A percentile compares a stretch with the other conserved stretches of the same genome.
Evolutionary conservation across 2,888 invertebrate genomes (phyloP).

Genomic region (Oligia strigilis): DNA sequence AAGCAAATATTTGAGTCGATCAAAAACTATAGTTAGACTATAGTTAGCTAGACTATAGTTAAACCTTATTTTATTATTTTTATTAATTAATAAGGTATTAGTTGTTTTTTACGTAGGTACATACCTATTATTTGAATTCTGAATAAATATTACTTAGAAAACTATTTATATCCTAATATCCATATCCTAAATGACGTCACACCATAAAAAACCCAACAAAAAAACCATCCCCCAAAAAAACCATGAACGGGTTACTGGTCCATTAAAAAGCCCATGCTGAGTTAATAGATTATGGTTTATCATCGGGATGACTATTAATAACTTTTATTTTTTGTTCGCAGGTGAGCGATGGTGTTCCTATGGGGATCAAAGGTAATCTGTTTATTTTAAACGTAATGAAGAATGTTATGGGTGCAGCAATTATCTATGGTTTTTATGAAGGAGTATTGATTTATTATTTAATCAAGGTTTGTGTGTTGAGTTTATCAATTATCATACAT

Average conservation of each 20-base stretch:
- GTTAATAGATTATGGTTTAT: constrained; percentile 63
- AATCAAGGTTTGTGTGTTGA: constrained; percentile 23
- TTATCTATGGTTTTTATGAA: constrained; percentile 25
- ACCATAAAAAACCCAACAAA: constrained; percentile 31
- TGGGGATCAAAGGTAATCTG: constrained; percentile 58
- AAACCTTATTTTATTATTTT: too few relatives aligned
- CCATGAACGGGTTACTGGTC: constrained; percentile 41
- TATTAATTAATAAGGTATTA: too few relatives aligned
- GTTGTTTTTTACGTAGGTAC: too few relatives aligned
- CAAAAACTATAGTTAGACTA: too few relatives aligned
- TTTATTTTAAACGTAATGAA: constrained; percentile 41
- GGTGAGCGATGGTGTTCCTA: constrained; percentile 70
- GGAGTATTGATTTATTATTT: constrained; percentile 46
- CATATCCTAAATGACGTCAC: not conserved
- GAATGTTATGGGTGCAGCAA: constrained; percentile 20
- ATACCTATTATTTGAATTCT: not conserved
- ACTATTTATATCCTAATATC: not conserved
- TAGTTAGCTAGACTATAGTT: not conserved
- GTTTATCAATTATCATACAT: too few relatives aligned
- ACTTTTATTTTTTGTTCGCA: constrained; percentile 72
- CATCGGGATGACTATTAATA: constrained; percentile 63
- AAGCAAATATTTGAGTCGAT: not conserved
- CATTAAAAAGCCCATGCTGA: constrained; percentile 61
- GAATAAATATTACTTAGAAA: not conserved
- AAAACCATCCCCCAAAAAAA: constrained; percentile 22